Base-by-base conservation (phyloP, 2,888 invertebrate species). In the Sarcophaga subvicina region DNA sequence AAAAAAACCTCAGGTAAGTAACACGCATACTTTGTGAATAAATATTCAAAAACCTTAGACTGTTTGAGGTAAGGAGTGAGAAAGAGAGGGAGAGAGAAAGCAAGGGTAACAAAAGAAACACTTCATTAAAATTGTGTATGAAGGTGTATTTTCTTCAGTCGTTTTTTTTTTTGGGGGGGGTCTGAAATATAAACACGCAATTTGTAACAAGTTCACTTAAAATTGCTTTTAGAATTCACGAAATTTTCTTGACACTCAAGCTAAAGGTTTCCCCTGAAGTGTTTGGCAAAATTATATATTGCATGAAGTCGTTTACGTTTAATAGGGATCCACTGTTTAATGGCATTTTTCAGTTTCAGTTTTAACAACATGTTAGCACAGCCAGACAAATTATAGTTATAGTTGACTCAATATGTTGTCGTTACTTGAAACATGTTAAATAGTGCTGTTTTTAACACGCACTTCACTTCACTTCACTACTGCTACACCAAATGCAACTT, bases 101-200 rank as follows among this genome's bases (percentile, higher is more conserved):
- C 8, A 37, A 37, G 37, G 37, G 37, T 10, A 37, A 47, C 59
- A 64, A 82, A 72, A 67, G 4, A 67, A 54, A 59, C 63, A 84
- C 79, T 70, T 75, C 70, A 84, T 83, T 83, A 79, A 83, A 83
- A 54, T 73, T 73, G 72, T 73, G 69, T 54, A 25, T 75, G 37
- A 37, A 37, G 37, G 37, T 37, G 37, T 37, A 37, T 37, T 37
- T 37, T 37, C 37, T 37, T 8, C 37, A 25, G 25, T 25, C 25
- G 25, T 25, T 25, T 25, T 27, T 27, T 27, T 27, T 27, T 27
- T 27, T 8, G 2, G 69, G 22, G 20, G 20, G 20, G 20, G 20
- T 20, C 70, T 70, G 69, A 79, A 79, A 75, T 70, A 70, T 69
- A 64, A 80, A 83, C 86, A 87, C 78, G 86, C 83, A 87, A 83